A percentile compares a stretch with the other conserved stretches of the same genome.
Conservation (phyloP, 2,888 invertebrate species). For the Erebia ligea region DNA sequence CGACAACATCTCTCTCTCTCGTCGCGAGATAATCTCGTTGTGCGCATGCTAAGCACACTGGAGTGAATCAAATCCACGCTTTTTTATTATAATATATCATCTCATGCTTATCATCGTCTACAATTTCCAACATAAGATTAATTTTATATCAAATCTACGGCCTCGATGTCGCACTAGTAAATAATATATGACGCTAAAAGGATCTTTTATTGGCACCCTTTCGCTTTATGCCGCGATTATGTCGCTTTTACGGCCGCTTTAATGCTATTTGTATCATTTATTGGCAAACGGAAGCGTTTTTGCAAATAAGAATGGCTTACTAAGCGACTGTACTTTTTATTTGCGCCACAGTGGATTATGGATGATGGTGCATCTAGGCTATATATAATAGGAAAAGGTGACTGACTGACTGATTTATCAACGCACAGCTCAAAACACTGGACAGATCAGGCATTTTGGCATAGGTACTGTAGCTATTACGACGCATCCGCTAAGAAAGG, state of each 20-base stretch:
- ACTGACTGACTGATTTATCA: too few relatives aligned
- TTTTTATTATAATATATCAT: too few relatives aligned
- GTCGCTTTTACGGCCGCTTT: conserved; percentile 72
- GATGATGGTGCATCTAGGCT: background rate
- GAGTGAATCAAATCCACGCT: too few relatives aligned
- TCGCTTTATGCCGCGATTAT: conserved; percentile 75
- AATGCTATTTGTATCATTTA: conserved; percentile 57
- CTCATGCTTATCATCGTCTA: too few relatives aligned
- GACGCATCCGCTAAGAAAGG: too few relatives aligned
- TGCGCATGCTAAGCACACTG: too few relatives aligned
- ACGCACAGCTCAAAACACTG: too few relatives aligned
- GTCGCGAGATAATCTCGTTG: too few relatives aligned
- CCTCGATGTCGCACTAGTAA: conserved; percentile 72
- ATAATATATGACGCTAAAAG: conserved; percentile 76
- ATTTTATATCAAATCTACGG: conserved; percentile 46
- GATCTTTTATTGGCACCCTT: conserved; percentile 76
- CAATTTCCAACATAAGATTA: background rate
- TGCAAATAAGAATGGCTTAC: conserved; percentile 36
- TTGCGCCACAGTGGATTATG: background rate
- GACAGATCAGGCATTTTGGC: too few relatives aligned
- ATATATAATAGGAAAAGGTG: background rate
- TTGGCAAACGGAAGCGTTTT: conserved; percentile 58
- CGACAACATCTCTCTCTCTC: too few relatives aligned
- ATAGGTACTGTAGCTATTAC: too few relatives aligned
- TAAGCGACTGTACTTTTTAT: background rate